These are phyloP conservation scores for Hemithea aestivaria DNA, from an alignment of 2,888 invertebrate genomes.

Conservation along the genomic window DNA sequence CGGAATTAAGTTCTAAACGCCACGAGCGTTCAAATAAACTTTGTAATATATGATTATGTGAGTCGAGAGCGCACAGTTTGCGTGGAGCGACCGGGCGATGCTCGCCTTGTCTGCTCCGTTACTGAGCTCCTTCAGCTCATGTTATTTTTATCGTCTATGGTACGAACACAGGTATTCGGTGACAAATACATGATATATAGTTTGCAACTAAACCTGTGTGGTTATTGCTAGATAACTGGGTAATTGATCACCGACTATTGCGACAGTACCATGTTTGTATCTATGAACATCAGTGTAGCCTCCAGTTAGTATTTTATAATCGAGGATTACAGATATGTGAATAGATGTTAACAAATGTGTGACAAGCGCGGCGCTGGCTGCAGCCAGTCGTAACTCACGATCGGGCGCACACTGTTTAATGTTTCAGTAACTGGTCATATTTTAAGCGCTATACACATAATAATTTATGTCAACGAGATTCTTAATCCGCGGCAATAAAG, in stretches of 20 bases:
- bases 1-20: conserved; percentile 48
- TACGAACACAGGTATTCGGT: conserved; percentile 29
- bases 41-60: conserved; percentile 45
- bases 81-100: conserved; percentile 18
- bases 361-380: conserved; percentile 8
- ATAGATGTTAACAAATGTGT: conserved; percentile 12
- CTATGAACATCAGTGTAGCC: background rate
- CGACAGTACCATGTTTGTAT: too few relatives aligned
- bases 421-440: conserved; percentile 44
- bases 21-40: conserved; percentile 43
- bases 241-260: too few relatives aligned
- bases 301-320: conserved; percentile 1
- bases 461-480: conserved; percentile 68
- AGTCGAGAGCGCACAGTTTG: conserved; percentile 32
- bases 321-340: conserved; percentile 12
- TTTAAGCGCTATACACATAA: conserved; percentile 47
- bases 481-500: conserved; percentile 64
- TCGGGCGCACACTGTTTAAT: conserved; percentile 29
- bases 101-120: conserved; percentile 15
- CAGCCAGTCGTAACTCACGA: conserved; percentile 10
- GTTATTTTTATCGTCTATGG: conserved; percentile 30
- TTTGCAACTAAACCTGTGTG: too few relatives aligned
- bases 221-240: too few relatives aligned
- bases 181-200: conserved; percentile 31
- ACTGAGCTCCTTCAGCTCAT: conserved; percentile 44